Evolutionary conservation across 2,888 invertebrate species (phyloP).

Genomic region (Noctua janthina): DNA sequence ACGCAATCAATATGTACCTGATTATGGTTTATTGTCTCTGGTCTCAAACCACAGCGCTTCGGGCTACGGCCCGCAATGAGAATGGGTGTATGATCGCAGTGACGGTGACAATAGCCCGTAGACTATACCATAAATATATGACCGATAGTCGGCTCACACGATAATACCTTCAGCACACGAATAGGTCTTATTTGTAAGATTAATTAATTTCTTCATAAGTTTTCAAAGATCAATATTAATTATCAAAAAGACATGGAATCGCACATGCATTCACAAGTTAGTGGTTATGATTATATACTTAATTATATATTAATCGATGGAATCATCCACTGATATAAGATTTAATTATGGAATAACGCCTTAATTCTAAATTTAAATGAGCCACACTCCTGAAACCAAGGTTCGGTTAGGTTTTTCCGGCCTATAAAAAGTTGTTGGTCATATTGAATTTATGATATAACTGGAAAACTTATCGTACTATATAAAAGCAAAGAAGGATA

Average conservation of each 20-base stretch:
- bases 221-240: neutral
- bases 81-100: constrained; percentile 44
- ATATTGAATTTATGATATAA: neutral
- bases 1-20: constrained; percentile 53
- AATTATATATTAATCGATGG: neutral
- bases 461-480: neutral
- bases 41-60: constrained; percentile 42
- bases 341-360: neutral
- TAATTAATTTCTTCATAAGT: neutral
- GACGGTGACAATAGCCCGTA: constrained; percentile 55
- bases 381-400: neutral
- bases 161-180: constrained; percentile 13
- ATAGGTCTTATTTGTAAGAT: neutral
- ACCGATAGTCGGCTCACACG: constrained; percentile 23
- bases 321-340: neutral
- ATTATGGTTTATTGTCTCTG: constrained; percentile 58
- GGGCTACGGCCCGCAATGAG: constrained; percentile 52
- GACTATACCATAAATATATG: constrained; percentile 28
- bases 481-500: neutral
- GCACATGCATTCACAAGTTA: neutral
- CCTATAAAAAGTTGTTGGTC: neutral
- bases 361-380: neutral
- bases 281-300: too few relatives aligned
- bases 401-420: neutral
- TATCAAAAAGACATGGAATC: neutral